phyloP scores from a whole-genome alignment of 2,888 invertebrate species.

The Hedychridium roseum region DNA sequence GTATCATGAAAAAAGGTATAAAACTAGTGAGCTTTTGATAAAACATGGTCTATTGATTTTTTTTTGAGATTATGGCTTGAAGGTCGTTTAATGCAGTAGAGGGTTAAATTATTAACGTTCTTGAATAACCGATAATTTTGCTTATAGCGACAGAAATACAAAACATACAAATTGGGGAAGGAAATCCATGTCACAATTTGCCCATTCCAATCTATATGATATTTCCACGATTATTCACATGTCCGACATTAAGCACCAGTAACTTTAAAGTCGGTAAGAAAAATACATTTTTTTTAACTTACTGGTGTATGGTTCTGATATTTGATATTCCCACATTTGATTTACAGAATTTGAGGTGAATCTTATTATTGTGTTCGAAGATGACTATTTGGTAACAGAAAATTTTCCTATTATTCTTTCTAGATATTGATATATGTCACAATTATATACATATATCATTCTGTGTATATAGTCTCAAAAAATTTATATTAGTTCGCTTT shows the following conservation, averaged over 20 bases:
- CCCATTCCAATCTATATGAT: slow-evolving; percentile 94
- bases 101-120: not conserved
- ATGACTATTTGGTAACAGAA: slow-evolving; percentile 92
- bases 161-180: slow-evolving; percentile 96
- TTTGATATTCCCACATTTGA: slow-evolving; percentile 26
- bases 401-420: slow-evolving; percentile 84
- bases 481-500: slow-evolving; percentile 9
- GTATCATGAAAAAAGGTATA: too few relatives aligned
- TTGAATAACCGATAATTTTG: not conserved
- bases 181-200: slow-evolving; percentile 83
- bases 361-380: slow-evolving; percentile 89
- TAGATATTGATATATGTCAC: slow-evolving; percentile 60
- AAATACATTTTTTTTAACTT: slow-evolving; percentile 2
- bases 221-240: slow-evolving; percentile 93
- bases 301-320: slow-evolving; percentile 13
- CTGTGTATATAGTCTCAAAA: not conserved
- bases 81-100: not conserved
- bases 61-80: slow-evolving; percentile 3
- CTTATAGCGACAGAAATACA: slow-evolving; percentile 93
- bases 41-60: too few relatives aligned
- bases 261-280: slow-evolving; percentile 92
- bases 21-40: too few relatives aligned
- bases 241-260: slow-evolving; percentile 87
- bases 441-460: slow-evolving; percentile 1
- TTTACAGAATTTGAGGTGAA: slow-evolving; percentile 94